Evolutionary conservation across 1,140 invertebrate species (phyloP), one percentile per base, ranked within the genome.

Genomic region (Drosophila parabipectinata): DNA sequence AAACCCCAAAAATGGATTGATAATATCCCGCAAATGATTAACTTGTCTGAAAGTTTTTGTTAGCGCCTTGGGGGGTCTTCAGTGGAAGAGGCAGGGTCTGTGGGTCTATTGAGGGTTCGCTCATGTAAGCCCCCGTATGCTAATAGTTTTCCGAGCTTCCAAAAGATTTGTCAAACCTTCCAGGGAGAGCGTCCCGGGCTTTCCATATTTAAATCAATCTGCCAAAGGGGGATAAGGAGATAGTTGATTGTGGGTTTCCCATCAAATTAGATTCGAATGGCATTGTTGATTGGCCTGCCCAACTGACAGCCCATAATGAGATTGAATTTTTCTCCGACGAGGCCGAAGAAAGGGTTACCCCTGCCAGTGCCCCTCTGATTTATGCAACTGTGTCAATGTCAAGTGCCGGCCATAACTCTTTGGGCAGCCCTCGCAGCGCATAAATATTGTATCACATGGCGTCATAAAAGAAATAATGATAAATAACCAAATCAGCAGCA

Each of bases 11-110:
- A 88, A 88, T 79, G 83, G 83, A 88, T 88, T 88, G 83, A 88
- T 89, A 88, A 88, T 89, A 88, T 83, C 76, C 84, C 83, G 79
- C 83, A 88, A 88, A 88, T 88, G 83, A 88, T 88, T 88, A 88
- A 88, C 83, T 88, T 88, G 76, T 59, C 84, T 63, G 41, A 88
- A 87, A 76, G 71, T 87, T 87, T 82, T 87, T 48, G 32, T 45
- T 30, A 67, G 61, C 72, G 61, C 72, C 72, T 75, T 59, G 50
- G 72, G 72, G 55, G 61, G 44, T 39, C 41, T 14, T 6, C 41
- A 44, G 30, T 28, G 21, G 14, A n/a, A 15, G 12, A 45, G 7
- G 14, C 5, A 15, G 15, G 28, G 30, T 21, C 4, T 4, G 8
- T 47, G 45, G 45, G 30, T 30, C 41, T 66, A 63, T 62, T 60